Evolutionary conservation across 2,113 vertebrate species (phyloP), one percentile per base, ranked within the genome.

Genomic region (Trichomycterus rosablanca): DNA sequence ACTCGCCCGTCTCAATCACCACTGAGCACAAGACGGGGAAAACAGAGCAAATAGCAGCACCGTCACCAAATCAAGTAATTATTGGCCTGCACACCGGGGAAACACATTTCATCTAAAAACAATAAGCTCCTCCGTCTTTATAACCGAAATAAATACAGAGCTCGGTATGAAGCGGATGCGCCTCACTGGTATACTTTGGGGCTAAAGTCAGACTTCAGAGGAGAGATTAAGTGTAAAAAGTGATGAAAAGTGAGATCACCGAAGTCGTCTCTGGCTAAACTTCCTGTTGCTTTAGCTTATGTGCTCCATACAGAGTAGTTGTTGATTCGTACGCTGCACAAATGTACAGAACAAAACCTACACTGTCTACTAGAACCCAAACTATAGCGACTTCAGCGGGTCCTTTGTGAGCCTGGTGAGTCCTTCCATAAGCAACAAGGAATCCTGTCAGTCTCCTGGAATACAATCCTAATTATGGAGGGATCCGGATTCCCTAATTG

Each of bases 51-150:
- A 89, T 88, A 88, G 82, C 80, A 83, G 77, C 77, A 75, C 72
- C 70, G 19, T 80, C 75, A 77, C 82, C 83, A 84, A 84, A 87
- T 84, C 83, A 81, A 86, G 82, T 87, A 83, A 86, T 87, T 89
- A 89, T 89, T 89, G 86, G 86, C 83, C 81, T 58, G 82, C 74
- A 82, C 81, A 74, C 77, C 74, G 12, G 63, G 84, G 85, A 85
- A 88, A 82, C 81, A 82, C 67, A 84, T 83, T 81, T 89, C 81
- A 89, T 88, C 86, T 89, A 83, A 89, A 87, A 87, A 88, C 85
- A 88, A 87, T 85, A 84, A 85, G 80, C 74, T 81, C 80, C 78
- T 76, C 75, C 72, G 76, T 53, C 24, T 18, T 61, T 66, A 50
- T 26, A 50, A 66, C 50, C 24, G 62, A 63, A 63, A 64, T 55